Conservation (phyloP, 2,888 invertebrate species). For the Carcina quercana region DNA sequence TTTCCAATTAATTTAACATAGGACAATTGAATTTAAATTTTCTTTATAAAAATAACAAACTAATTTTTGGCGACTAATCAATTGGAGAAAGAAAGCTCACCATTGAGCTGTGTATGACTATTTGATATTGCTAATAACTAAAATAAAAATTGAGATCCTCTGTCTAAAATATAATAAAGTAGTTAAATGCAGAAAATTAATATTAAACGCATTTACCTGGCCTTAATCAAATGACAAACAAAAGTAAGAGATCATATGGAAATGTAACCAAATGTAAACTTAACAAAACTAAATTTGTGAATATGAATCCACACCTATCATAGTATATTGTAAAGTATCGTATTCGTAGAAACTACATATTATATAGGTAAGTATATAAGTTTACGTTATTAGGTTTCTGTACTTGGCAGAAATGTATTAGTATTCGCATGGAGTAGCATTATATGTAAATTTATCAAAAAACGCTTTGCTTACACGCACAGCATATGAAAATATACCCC, state of each 20-base stretch:
- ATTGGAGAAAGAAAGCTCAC: constrained; percentile 37
- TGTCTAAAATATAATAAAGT: constrained; percentile 27
- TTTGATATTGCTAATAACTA: constrained; percentile 65
- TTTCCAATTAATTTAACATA: constrained; percentile 6
- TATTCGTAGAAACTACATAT: background rate
- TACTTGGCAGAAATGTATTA: background rate
- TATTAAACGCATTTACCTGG: constrained; percentile 43
- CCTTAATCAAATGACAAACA: constrained; percentile 60
- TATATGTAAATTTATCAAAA: constrained; percentile 7
- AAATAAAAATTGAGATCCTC: constrained; percentile 64
- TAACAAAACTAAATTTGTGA: constrained; percentile 49
- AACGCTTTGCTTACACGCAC: constrained; percentile 21
- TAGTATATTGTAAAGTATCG: background rate
- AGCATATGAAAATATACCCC: constrained; percentile 10
- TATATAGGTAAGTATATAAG: background rate
- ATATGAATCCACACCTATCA: constrained; percentile 14
- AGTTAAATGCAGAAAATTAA: constrained; percentile 50
- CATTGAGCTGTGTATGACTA: constrained; percentile 51
- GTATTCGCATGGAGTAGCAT: constrained; percentile 1
- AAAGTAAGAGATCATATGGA: constrained; percentile 67
- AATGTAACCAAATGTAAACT: constrained; percentile 55
- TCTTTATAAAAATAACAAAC: constrained; percentile 42
- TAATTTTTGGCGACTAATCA: constrained; percentile 67
- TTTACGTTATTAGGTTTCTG: background rate
- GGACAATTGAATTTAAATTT: constrained; percentile 18